phyloP scores from a whole-genome alignment of 1,140 invertebrate species.

The Holcopasites calliopsidis region DNA sequence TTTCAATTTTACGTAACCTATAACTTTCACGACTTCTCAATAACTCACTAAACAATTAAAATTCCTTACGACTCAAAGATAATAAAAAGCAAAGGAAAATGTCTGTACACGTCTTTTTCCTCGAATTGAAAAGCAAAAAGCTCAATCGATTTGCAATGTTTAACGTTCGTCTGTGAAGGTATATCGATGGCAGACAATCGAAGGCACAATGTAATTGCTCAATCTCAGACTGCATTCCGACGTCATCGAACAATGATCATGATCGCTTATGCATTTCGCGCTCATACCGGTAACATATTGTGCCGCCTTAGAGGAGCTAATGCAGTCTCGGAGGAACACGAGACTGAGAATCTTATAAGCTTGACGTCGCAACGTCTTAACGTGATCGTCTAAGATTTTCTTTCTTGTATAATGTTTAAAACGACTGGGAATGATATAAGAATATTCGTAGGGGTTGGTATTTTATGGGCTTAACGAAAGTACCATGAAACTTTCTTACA shows the following conservation, averaged over 20 bases:
- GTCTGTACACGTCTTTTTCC: no score
- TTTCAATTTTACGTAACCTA: background rate
- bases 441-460: background rate
- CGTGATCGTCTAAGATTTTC: background rate
- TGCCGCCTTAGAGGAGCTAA: background rate
- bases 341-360: background rate
- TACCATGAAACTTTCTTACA: background rate
- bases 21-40: conserved; percentile 11
- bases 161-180: conserved; percentile 7
- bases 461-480: background rate
- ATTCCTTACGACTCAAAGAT: background rate
- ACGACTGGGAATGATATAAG: background rate
- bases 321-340: background rate
- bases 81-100: no score
- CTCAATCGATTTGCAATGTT: conserved; percentile 28
- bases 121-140: no score
- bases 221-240: conserved; percentile 46
- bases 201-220: conserved; percentile 55
- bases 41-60: background rate
- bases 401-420: background rate
- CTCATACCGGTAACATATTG: conserved; percentile 25
- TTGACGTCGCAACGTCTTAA: no score
- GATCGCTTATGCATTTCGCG: conserved; percentile 55
- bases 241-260: conserved; percentile 55
- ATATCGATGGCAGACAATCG: conserved; percentile 11